Evolutionary conservation across 2,113 vertebrate genomes (phyloP).

Genomic region (Cottus gobio): DNA sequence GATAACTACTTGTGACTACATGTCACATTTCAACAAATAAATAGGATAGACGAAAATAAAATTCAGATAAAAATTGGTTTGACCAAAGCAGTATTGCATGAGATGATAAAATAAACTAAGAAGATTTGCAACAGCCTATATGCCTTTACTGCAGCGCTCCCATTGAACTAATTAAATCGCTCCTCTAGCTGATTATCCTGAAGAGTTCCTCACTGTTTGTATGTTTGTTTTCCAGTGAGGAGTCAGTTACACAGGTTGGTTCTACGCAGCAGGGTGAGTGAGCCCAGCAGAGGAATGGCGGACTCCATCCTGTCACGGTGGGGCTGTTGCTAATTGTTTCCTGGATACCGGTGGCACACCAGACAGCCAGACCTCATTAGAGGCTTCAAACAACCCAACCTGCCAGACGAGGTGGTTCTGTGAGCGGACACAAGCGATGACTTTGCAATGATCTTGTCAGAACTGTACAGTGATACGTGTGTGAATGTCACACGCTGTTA

Average conservation of each 20-base stretch:
- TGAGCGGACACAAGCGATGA: constrained; percentile 18
- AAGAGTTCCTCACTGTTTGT: constrained; percentile 18
- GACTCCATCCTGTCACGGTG: constrained; percentile 66
- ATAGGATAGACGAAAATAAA: too few relatives aligned
- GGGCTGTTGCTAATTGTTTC: constrained; percentile 74
- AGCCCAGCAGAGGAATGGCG: constrained; percentile 45
- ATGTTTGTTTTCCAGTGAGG: constrained; percentile 42
- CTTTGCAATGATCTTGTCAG: constrained; percentile 36
- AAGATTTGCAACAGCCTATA: background rate
- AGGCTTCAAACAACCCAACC: constrained; percentile 55
- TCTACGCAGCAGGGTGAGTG: constrained; percentile 56
- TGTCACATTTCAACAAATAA: too few relatives aligned
- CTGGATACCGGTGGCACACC: constrained; percentile 61
- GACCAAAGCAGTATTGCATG: background rate
- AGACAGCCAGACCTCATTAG: constrained; percentile 71
- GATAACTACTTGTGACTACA: background rate
- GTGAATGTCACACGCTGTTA: constrained; percentile 5
- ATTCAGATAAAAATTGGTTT: background rate
- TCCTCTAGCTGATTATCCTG: constrained; percentile 13
- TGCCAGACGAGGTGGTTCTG: constrained; percentile 53
- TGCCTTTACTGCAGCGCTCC: background rate
- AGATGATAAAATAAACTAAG: background rate
- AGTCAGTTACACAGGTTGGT: constrained; percentile 29
- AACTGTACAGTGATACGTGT: constrained; percentile 4
- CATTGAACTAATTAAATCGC: background rate